Conservation (phyloP, 2,797 vertebrate genomes). For the Eulemur coronatus region DNA sequence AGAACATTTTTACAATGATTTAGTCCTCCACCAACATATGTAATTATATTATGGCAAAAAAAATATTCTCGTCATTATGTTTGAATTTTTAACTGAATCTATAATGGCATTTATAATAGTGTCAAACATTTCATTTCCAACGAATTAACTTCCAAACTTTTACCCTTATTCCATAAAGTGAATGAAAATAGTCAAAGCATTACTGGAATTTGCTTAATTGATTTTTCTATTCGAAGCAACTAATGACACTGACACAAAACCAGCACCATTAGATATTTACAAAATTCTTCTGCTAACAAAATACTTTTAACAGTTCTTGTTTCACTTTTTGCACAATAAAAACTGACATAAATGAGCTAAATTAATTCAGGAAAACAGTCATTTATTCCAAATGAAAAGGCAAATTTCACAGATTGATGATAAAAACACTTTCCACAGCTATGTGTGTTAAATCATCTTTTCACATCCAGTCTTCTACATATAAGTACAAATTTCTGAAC, state of each 20-base stretch:
- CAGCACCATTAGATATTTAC: constrained; percentile 33
- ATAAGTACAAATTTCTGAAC: neutral
- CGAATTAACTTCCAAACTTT: neutral
- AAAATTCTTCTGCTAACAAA: constrained; percentile 34
- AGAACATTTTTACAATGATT: neutral
- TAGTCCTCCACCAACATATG: neutral
- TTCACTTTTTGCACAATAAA: constrained; percentile 23
- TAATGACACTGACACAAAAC: neutral
- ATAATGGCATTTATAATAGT: neutral
- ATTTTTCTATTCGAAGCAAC: constrained; percentile 36
- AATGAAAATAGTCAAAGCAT: constrained; percentile 23
- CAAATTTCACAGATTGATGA: neutral
- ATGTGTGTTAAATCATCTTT: neutral
- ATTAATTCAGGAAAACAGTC: neutral
- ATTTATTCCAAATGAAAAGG: constrained; percentile 26
- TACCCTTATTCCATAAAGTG: neutral
- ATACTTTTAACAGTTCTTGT: neutral
- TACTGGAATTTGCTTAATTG: constrained; percentile 43
- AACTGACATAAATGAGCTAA: constrained; percentile 19
- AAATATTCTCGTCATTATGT: neutral
- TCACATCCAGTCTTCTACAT: neutral
- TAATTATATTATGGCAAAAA: neutral
- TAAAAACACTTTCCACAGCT: neutral
- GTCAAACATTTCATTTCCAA: neutral
- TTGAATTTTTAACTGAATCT: constrained; percentile 16